Evolutionary conservation across 2,888 invertebrate species (phyloP), one percentile per base, ranked within the genome.

Genomic region (Gryllus longicercus): DNA sequence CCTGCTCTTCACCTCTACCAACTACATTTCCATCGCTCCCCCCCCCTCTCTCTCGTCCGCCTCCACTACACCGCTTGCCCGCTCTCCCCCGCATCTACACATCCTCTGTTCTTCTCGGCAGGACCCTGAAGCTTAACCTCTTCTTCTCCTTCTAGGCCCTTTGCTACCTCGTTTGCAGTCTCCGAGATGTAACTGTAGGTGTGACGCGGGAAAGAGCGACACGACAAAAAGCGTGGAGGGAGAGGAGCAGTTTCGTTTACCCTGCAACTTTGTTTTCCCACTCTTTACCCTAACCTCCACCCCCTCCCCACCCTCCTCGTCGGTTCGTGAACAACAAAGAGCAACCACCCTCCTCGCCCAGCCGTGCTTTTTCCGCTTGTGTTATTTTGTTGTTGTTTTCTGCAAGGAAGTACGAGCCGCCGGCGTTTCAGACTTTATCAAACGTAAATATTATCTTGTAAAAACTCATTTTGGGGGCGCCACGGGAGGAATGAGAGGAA

Each of bases 391-490:
- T 63, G 63, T 63, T 63, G 63, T 63, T 63, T 63, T 63, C 63
- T 63, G 63, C 63, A 63, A 63, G 63, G 63, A 63, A 63, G 63
- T 63, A 63, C 16, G 63, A 63, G 38, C 63, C 63, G 63, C n/a
- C 63, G 10, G 63, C 63, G 63, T 63, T 63, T 63, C 10, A 63
- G 63, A 63, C 63, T 63, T 63, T 63, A 63, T 63, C 63, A 63
- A 63, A 63, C 63, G 63, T 63, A 63, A 63, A 63, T 63, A 63
- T 63, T 63, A 63, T 63, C 63, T 63, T 63, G 63, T 63, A 63
- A 63, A 63, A 63, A 63, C 63, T 63, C 63, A 63, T 63, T 63
- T 63, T 63, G 16, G n/a, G 63, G n/a, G 63, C 63, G 16, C 11
- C 63, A 4, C 4, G 16, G 63, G 63, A 63, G 63, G 63, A 63